Evolutionary conservation across 2,797 vertebrate genomes (phyloP).

Genomic region (Delichon dasypus): DNA sequence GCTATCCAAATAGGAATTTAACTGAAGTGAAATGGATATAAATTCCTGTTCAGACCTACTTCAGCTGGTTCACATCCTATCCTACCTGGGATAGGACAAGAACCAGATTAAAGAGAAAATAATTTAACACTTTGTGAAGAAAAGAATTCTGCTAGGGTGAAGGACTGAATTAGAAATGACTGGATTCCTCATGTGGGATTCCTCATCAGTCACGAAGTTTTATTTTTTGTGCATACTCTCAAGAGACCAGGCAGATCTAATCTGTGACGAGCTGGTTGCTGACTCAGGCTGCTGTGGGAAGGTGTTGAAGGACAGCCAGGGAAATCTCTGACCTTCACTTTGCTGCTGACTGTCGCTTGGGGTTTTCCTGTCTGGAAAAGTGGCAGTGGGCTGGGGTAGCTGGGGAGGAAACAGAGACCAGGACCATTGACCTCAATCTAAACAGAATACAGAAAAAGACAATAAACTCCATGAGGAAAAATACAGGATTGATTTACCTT

Average conservation of each 20-base stretch:
- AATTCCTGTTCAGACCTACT: neutral
- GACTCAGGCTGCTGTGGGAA: conserved; percentile 19
- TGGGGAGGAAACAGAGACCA: conserved; percentile 40
- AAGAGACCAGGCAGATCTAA: neutral
- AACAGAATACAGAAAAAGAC: conserved; percentile 47
- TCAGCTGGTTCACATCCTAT: neutral
- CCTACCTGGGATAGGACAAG: neutral
- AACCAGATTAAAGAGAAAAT: neutral
- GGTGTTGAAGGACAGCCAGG: neutral
- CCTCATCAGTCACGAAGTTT: neutral
- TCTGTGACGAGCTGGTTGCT: neutral
- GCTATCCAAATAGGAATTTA: neutral
- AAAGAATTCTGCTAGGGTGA: neutral
- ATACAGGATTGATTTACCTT: conserved; percentile 26
- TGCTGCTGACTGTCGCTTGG: neutral
- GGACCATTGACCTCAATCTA: conserved; percentile 33
- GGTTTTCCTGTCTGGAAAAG: conserved; percentile 49
- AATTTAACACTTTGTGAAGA: neutral
- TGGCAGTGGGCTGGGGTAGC: neutral
- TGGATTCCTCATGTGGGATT: neutral
- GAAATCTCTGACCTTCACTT: conserved; percentile 56
- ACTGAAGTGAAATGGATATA: neutral
- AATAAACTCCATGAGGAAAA: conserved; percentile 45
- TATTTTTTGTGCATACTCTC: neutral
- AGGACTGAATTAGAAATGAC: neutral